phyloP scores from a whole-genome alignment of 2,888 invertebrate species.

The Leptinotarsa rubiginosa region DNA sequence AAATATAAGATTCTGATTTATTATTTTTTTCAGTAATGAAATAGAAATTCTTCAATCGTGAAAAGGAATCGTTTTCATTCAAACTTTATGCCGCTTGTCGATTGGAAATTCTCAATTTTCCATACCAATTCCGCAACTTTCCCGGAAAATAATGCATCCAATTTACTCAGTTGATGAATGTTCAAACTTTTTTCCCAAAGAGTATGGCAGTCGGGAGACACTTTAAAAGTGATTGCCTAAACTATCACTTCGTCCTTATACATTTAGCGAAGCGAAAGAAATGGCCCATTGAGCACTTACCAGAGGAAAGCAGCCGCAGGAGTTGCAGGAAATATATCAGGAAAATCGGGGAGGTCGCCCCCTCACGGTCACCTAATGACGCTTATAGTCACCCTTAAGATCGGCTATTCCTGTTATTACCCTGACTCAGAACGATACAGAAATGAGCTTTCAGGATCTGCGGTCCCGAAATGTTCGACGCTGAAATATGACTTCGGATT shows the following conservation, averaged over 20 bases:
- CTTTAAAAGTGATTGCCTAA: constrained; percentile 50
- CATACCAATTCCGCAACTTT: constrained; percentile 9
- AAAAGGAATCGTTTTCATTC: no score
- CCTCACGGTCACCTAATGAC: constrained; percentile 63
- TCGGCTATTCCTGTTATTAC: constrained; percentile 54
- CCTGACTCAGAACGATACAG: constrained; percentile 39
- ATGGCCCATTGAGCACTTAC: constrained; percentile 65
- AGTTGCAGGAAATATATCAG: constrained; percentile 60
- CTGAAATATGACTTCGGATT: constrained; percentile 19
- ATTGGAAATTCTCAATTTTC: background rate
- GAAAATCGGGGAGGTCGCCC: constrained; percentile 56
- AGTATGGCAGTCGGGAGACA: constrained; percentile 26
- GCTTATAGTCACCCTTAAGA: constrained; percentile 59
- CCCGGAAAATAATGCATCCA: constrained; percentile 1
- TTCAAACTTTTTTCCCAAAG: background rate
- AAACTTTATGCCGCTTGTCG: no score
- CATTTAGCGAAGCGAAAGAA: constrained; percentile 62
- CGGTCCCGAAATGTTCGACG: constrained; percentile 28
- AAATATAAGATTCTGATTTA: no score
- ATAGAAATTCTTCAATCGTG: no score
- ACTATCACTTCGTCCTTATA: constrained; percentile 55
- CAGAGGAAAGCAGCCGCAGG: constrained; percentile 53
- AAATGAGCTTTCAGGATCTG: constrained; percentile 34
- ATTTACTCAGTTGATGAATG: background rate
- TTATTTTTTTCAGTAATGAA: no score